phyloP scores from a whole-genome alignment of 2,888 invertebrate genomes.

The Ashinkailepas kermadecensis region DNA sequence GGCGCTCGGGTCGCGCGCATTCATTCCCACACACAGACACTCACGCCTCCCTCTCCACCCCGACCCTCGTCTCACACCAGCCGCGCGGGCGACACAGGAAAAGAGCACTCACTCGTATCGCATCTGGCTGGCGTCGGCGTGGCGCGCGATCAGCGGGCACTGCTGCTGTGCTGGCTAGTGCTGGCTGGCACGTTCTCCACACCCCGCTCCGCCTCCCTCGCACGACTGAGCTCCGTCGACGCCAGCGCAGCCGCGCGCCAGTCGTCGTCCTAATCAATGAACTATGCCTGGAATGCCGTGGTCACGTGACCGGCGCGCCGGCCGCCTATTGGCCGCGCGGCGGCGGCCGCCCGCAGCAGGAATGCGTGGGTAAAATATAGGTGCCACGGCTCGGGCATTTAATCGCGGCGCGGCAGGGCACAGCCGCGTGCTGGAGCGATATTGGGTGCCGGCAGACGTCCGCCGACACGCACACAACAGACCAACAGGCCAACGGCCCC shows the following conservation, averaged over 20 bases:
- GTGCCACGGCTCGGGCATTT: neutral
- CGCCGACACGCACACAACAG: neutral
- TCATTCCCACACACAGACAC: no score
- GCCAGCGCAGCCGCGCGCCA: neutral
- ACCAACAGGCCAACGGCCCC: no score
- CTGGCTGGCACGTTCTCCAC: neutral
- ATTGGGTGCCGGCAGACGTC: neutral
- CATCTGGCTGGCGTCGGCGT: neutral
- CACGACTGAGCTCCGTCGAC: no score
- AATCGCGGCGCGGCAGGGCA: neutral
- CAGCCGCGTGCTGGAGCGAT: neutral
- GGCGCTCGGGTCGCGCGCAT: neutral
- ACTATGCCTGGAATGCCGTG: conserved; percentile 17
- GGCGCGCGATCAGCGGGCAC: neutral
- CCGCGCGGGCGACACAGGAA: no score
- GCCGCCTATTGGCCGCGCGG: neutral
- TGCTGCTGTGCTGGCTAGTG: neutral
- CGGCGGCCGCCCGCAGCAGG: neutral
- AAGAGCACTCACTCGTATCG: neutral
- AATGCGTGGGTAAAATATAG: conserved; percentile 14
- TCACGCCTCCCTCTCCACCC: no score
- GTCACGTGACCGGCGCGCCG: conserved; percentile 11
- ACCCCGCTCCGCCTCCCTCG: no score
- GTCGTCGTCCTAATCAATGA: conserved; percentile 13
- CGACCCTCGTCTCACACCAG: no score